A percentile compares a stretch with the other conserved stretches of the same genome.
These are phyloP conservation scores for Trichoplax adhaerens DNA, from an alignment of 37 sponge, comb jelly and placozoan genomes.

Conservation along the genomic window DNA sequence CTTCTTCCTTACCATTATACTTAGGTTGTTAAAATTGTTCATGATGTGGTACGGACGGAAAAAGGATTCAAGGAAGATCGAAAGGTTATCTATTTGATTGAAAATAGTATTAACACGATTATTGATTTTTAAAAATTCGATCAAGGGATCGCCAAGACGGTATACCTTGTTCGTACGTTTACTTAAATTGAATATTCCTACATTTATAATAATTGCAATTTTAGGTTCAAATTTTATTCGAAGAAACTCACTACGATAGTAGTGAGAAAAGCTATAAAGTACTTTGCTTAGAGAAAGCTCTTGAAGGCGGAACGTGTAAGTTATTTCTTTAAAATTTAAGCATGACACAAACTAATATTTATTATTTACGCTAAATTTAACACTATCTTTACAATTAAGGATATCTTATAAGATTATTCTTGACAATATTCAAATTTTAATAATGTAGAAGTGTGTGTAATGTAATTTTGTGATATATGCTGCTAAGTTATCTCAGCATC, in stretches of 20 bases:
- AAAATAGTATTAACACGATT: too few relatives aligned
- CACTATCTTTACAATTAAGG: too few relatives aligned
- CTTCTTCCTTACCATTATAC: background rate
- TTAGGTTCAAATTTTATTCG: conserved; percentile 78
- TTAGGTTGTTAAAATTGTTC: conserved; percentile 31
- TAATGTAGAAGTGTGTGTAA: too few relatives aligned
- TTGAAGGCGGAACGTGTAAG: conserved; percentile 52
- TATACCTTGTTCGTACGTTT: background rate
- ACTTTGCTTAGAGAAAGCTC: conserved; percentile 60
- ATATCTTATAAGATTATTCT: too few relatives aligned
- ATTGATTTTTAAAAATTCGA: background rate
- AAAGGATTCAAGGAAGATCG: conserved; percentile 47
- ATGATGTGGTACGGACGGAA: conserved; percentile 20
- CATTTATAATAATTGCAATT: background rate
- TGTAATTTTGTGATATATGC: too few relatives aligned
- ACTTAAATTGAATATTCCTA: background rate
- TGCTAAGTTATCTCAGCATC: too few relatives aligned
- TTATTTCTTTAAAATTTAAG: background rate
- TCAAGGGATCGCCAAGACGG: background rate
- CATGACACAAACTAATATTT: too few relatives aligned
- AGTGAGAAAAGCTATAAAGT: conserved; percentile 74
- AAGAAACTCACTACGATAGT: conserved; percentile 75
- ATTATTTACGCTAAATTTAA: too few relatives aligned
- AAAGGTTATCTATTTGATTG: conserved; percentile 14
- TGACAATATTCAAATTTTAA: too few relatives aligned